Conservation (phyloP, 2,797 vertebrate genomes). For the Selene dorsalis region DNA sequence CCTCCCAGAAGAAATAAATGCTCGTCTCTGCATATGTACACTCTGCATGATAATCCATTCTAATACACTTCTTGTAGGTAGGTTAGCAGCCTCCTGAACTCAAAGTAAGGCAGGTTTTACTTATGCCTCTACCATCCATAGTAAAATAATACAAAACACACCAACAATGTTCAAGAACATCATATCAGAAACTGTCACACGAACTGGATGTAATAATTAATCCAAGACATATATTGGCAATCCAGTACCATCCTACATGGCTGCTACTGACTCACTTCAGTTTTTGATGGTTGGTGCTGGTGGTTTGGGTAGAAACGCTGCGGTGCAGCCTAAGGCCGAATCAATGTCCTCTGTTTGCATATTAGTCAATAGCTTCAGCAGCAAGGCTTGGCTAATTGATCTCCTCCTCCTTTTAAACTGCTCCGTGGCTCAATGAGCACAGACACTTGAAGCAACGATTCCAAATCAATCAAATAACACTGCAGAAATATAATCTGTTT, state of each 20-base stretch:
- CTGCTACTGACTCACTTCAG: slow-evolving; percentile 27
- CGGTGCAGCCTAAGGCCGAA: slow-evolving; percentile 47
- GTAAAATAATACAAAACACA: not conserved
- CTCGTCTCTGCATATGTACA: not conserved
- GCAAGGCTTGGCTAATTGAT: slow-evolving; percentile 73
- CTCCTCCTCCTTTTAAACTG: slow-evolving; percentile 63
- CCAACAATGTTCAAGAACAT: not conserved
- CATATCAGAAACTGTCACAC: not conserved
- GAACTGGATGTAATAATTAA: slow-evolving; percentile 21
- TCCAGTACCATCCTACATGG: slow-evolving; percentile 14
- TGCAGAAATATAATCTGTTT: slow-evolving; percentile 21
- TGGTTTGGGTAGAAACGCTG: slow-evolving; percentile 54
- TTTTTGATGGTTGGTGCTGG: slow-evolving; percentile 57
- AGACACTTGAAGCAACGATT: slow-evolving; percentile 47
- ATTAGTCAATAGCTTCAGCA: slow-evolving; percentile 73
- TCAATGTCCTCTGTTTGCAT: slow-evolving; percentile 73
- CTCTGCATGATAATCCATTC: slow-evolving; percentile 16
- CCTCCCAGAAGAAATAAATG: not conserved
- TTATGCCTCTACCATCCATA: not conserved
- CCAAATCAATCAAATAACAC: slow-evolving; percentile 55
- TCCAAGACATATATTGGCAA: slow-evolving; percentile 35
- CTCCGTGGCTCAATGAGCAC: slow-evolving; percentile 53
- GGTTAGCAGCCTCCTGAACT: slow-evolving; percentile 18
- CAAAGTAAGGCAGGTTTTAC: not conserved
- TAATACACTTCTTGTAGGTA: slow-evolving; percentile 24